phyloP scores from a whole-genome alignment of 2,113 vertebrate species.

The Colistium nudipinnis region DNA sequence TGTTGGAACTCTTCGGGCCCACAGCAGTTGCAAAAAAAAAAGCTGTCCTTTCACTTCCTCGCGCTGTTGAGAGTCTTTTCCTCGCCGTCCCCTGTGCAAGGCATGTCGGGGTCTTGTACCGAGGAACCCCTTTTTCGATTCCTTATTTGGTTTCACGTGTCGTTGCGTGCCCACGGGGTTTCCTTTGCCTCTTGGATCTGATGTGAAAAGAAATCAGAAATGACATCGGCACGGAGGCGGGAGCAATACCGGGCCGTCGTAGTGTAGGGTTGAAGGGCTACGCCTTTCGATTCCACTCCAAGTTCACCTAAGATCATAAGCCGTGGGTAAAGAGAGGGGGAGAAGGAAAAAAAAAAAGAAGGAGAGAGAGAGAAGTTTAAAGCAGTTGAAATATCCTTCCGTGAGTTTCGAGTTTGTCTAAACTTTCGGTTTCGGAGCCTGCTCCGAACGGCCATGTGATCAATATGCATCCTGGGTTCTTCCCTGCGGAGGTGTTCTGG shows the following conservation, averaged over 20 bases:
- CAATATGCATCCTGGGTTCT: not conserved
- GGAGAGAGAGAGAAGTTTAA: not conserved
- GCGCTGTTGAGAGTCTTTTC: too few relatives aligned
- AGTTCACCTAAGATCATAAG: not conserved
- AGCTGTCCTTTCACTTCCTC: too few relatives aligned
- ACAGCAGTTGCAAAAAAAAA: too few relatives aligned
- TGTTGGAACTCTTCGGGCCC: not conserved
- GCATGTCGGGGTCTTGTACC: too few relatives aligned
- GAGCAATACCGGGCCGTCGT: slow-evolving; percentile 1
- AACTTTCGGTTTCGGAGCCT: too few relatives aligned
- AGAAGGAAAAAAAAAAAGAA: not conserved
- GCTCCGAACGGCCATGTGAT: not conserved
- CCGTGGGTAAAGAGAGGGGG: slow-evolving; percentile 5
- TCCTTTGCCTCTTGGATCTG: too few relatives aligned
- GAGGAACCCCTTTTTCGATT: too few relatives aligned
- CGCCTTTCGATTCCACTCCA: slow-evolving; percentile 14
- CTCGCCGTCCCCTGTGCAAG: too few relatives aligned
- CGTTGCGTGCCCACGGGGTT: too few relatives aligned
- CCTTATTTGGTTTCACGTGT: too few relatives aligned
- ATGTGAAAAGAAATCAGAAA: not conserved
- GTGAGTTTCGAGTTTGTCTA: too few relatives aligned
- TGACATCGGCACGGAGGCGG: not conserved
- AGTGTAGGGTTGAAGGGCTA: slow-evolving; percentile 1
- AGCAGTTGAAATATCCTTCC: not conserved
- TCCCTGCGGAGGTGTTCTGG: slow-evolving; percentile 11